These are phyloP conservation scores for Pherbina coryleti DNA, from an alignment of 2,888 invertebrate genomes.

Conservation along the genomic window DNA sequence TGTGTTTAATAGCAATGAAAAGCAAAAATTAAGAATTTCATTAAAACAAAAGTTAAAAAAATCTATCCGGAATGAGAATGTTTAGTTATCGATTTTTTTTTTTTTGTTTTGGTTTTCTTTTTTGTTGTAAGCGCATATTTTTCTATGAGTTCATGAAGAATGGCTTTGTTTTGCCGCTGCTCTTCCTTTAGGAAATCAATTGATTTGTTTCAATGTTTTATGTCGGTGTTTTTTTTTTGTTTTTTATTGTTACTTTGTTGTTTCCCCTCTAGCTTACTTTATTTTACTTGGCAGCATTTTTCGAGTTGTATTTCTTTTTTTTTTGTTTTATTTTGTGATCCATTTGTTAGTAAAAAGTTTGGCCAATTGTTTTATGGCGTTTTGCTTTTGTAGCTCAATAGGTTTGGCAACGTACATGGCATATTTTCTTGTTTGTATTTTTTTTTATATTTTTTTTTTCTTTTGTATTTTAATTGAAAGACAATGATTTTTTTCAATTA, in stretches of 20 bases:
- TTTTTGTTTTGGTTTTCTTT: too few relatives aligned
- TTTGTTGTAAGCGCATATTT: background rate
- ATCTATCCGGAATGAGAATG: too few relatives aligned
- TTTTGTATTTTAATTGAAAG: background rate
- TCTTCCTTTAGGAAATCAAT: slow-evolving; percentile 34
- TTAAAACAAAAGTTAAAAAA: slow-evolving; percentile 12
- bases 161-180: background rate
- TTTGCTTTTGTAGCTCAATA: background rate
- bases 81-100: background rate
- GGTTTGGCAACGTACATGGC: background rate
- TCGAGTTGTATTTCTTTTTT: background rate
- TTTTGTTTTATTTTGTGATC: slow-evolving; percentile 39
- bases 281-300: background rate
- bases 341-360: slow-evolving; percentile 37
- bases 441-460: background rate
- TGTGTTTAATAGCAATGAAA: slow-evolving; percentile 35
- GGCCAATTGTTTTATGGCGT: slow-evolving; percentile 21
- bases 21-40: slow-evolving; percentile 39
- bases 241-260: background rate
- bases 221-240: slow-evolving; percentile 11
- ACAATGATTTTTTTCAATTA: slow-evolving; percentile 20
- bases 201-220: slow-evolving; percentile 29
- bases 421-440: background rate
- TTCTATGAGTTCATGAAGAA: background rate
- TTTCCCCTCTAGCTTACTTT: background rate